phyloP scores from a whole-genome alignment of 2,888 invertebrate genomes.

The Imbricaverruca yamaguchii region DNA sequence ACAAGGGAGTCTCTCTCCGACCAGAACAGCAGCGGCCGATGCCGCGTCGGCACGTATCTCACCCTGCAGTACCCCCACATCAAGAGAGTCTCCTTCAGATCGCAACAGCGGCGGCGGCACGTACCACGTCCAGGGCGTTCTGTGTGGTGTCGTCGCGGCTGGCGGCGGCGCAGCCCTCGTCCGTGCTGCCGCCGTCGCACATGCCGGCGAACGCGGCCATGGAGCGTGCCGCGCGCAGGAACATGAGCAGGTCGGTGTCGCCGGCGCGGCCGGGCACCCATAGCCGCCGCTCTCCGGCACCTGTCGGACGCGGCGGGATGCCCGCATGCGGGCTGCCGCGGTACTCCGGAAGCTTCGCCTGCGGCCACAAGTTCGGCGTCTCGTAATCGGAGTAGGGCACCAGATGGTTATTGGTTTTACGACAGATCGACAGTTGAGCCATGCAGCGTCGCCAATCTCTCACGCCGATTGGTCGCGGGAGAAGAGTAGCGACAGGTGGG shows the following conservation, averaged over 20 bases:
- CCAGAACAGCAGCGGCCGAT: too few species aligned
- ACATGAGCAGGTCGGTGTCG: conserved; percentile 95
- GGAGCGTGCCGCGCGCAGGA: conserved; percentile 89
- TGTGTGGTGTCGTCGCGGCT: conserved; percentile 95
- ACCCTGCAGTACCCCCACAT: too few species aligned
- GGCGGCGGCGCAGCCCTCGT: conserved; percentile 94
- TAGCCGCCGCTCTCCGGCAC: conserved; percentile 68
- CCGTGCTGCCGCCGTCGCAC: conserved; percentile 96
- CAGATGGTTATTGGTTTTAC: too few species aligned
- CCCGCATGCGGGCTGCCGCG: conserved; percentile 38
- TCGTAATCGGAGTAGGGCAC: too few species aligned
- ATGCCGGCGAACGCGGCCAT: conserved; percentile 98
- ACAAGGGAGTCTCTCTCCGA: too few species aligned
- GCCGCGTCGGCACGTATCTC: too few species aligned
- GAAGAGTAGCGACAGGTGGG: too few species aligned
- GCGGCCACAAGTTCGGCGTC: too few species aligned
- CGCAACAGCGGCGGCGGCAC: conserved; percentile 33
- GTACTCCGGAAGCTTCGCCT: conserved; percentile 57
- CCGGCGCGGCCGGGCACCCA: conserved; percentile 79
- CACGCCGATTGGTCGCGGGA: too few species aligned
- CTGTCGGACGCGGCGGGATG: conserved; percentile 23
- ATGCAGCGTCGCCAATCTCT: too few species aligned
- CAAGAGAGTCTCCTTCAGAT: too few species aligned
- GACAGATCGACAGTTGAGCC: too few species aligned
- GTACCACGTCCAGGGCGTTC: conserved; percentile 86